A percentile compares a stretch with the other conserved stretches of the same genome.
These are phyloP conservation scores for Pecten maximus DNA, from an alignment of 2,888 invertebrate genomes.

Conservation along the genomic window DNA sequence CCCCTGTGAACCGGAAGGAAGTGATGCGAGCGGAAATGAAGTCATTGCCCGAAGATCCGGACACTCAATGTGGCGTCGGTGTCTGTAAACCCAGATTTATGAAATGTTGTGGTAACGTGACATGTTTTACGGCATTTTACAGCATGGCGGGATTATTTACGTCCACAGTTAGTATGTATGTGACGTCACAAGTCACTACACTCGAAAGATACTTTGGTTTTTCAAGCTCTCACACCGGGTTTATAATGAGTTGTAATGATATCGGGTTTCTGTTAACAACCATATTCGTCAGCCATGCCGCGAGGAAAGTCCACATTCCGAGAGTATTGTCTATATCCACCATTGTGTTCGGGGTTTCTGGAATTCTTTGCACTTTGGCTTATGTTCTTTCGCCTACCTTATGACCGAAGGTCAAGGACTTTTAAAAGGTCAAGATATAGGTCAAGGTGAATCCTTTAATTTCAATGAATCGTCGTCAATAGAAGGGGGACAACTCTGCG, in stretches of 20 bases:
- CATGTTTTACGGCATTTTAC: conserved; percentile 58
- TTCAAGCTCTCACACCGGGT: conserved; percentile 70
- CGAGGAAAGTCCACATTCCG: conserved; percentile 63
- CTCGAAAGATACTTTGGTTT: conserved; percentile 74
- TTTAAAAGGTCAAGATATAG: conserved; percentile 48
- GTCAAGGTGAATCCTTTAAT: neutral
- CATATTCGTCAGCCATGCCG: conserved; percentile 63
- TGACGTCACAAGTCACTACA: conserved; percentile 69
- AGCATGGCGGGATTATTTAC: conserved; percentile 62
- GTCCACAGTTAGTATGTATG: conserved; percentile 62
- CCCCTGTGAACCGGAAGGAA: neutral
- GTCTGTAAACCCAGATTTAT: conserved; percentile 54
- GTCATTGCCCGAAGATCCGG: neutral
- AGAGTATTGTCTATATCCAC: conserved; percentile 56
- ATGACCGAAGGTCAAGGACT: conserved; percentile 49
- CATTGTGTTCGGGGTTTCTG: conserved; percentile 61
- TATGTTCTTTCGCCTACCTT: conserved; percentile 55
- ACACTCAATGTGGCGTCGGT: conserved; percentile 63
- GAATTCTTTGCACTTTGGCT: conserved; percentile 60
- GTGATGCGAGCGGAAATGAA: conserved; percentile 27
- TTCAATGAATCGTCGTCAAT: neutral
- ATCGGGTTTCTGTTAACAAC: conserved; percentile 70
- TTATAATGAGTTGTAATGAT: conserved; percentile 74
- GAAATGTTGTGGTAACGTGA: conserved; percentile 60
- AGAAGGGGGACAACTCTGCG: conserved; percentile 6